phyloP scores from a whole-genome alignment of 2,797 vertebrate species.

The Allochrocebus solatus region DNA sequence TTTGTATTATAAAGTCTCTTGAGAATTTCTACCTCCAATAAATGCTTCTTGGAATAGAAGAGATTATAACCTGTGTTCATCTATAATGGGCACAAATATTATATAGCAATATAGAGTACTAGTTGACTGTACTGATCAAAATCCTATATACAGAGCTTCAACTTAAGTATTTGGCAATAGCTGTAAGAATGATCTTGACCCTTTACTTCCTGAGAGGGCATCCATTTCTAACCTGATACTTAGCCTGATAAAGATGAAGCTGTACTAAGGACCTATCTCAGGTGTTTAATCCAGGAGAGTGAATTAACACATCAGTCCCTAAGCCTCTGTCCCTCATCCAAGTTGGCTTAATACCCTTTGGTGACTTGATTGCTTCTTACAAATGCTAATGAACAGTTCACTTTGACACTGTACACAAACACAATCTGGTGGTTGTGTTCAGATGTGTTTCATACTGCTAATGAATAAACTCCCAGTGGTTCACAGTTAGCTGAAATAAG shows the following conservation, averaged over 20 bases:
- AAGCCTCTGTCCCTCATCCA: not conserved
- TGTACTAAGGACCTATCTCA: not conserved
- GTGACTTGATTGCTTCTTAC: conserved; percentile 67
- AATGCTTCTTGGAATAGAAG: conserved; percentile 14
- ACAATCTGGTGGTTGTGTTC: conserved; percentile 61
- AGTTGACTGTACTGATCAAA: not conserved
- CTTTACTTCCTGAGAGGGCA: not conserved
- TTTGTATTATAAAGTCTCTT: not conserved
- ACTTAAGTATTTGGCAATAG: not conserved
- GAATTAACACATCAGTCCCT: conserved; percentile 34
- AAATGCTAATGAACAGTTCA: conserved; percentile 67
- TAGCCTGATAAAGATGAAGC: not conserved
- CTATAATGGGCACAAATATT: not conserved
- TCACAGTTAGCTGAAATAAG: conserved; percentile 57
- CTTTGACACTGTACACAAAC: conserved; percentile 65
- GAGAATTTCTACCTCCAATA: not conserved
- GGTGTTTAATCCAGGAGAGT: not conserved
- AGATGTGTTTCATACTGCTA: conserved; percentile 60
- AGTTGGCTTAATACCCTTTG: conserved; percentile 53
- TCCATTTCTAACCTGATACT: not conserved
- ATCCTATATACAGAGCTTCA: not conserved
- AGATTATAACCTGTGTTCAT: not conserved
- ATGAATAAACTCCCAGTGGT: conserved; percentile 65
- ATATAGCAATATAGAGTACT: not conserved
- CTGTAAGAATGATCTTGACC: not conserved